Evolutionary conservation across 2,113 vertebrate species (phyloP).

Genomic region (Otus sunia): DNA sequence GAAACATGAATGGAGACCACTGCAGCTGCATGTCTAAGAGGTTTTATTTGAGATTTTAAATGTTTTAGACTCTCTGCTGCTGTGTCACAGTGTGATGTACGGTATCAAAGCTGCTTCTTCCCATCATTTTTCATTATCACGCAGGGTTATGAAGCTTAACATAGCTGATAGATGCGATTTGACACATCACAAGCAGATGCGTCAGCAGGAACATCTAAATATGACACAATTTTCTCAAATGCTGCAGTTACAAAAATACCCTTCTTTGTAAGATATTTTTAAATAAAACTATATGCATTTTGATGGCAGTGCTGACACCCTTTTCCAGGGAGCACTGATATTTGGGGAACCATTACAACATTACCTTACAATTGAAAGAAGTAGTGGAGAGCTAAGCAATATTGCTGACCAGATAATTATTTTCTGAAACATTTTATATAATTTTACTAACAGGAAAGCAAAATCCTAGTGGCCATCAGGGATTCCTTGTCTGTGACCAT

Average conservation of each 20-base stretch:
- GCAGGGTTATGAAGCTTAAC: neutral
- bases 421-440: neutral
- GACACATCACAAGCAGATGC: neutral
- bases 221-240: neutral
- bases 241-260: neutral
- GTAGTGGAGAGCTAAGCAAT: neutral
- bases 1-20: neutral
- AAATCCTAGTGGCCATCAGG: neutral
- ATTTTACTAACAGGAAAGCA: neutral
- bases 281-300: neutral
- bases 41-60: slow-evolving; percentile 8
- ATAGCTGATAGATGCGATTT: neutral
- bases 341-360: neutral
- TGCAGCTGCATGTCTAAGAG: neutral
- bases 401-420: neutral
- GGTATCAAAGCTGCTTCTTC: neutral
- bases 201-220: slow-evolving; percentile 1
- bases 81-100: neutral
- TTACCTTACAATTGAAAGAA: neutral
- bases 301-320: neutral
- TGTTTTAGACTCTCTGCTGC: neutral
- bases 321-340: neutral
- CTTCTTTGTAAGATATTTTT: neutral
- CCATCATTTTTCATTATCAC: neutral
- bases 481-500: neutral